Conservation (phyloP, 2,888 invertebrate genomes). For the Lasioglossum leucozonium region DNA sequence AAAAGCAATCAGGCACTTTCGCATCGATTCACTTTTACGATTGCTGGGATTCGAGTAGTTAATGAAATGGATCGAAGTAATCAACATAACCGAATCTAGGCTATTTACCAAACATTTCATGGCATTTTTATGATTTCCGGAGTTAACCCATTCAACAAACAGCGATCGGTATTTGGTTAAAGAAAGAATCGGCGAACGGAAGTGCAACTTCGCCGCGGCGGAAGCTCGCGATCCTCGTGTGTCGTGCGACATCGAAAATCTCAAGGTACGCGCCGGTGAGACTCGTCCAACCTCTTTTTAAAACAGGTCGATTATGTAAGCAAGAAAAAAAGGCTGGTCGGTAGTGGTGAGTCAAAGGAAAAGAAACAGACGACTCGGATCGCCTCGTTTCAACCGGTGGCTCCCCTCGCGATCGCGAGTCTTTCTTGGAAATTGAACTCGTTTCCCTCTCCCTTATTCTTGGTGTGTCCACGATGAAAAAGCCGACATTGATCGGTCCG, state of each 20-base stretch:
- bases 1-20: too few species aligned
- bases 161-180: background rate
- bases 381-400: conserved; percentile 10
- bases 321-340: conserved; percentile 54
- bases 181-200: conserved; percentile 6
- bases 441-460: background rate
- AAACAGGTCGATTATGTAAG: conserved; percentile 75
- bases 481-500: background rate
- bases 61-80: background rate
- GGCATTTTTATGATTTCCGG: background rate
- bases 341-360: conserved; percentile 26
- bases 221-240: background rate
- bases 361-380: conserved; percentile 5
- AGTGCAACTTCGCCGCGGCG: conserved; percentile 1
- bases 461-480: conserved; percentile 14
- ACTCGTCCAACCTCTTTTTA: conserved; percentile 71
- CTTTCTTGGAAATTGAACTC: conserved; percentile 28
- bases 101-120: background rate
- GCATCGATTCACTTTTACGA: background rate
- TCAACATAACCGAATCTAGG: background rate
- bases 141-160: background rate
- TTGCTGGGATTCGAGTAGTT: too few species aligned
- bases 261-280: conserved; percentile 60
- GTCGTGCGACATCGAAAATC: conserved; percentile 60
- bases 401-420: conserved; percentile 19